phyloP scores from a whole-genome alignment of 1,140 invertebrate species.

The Armadillidium nasatum region DNA sequence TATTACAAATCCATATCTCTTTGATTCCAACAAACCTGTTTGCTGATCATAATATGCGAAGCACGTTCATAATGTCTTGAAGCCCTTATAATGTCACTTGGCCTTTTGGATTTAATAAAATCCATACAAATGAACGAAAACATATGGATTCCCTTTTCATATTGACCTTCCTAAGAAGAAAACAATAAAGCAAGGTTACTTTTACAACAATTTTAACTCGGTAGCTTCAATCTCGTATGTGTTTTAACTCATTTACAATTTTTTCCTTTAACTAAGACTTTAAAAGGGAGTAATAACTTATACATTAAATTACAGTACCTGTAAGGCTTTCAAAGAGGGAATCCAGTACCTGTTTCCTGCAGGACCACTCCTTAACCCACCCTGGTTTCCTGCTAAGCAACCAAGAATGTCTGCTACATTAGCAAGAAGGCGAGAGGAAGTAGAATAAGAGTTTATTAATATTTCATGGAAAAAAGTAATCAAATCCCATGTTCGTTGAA shows the following conservation, averaged over 20 bases:
- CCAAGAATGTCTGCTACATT: conserved; percentile 53
- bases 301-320: conserved; percentile 46
- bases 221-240: neutral
- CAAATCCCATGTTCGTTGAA: neutral
- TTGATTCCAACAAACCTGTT: neutral
- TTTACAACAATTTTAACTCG: neutral
- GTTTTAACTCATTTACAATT: too few species aligned
- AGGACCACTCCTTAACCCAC: conserved; percentile 54
- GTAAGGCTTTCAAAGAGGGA: conserved; percentile 50
- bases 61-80: conserved; percentile 57
- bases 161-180: conserved; percentile 45
- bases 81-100: conserved; percentile 52
- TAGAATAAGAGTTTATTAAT: neutral
- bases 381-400: conserved; percentile 50
- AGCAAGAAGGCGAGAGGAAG: conserved; percentile 51
- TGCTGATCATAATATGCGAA: conserved; percentile 53
- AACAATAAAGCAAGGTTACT: neutral
- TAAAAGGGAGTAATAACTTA: neutral
- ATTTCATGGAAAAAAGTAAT: neutral
- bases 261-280: too few species aligned
- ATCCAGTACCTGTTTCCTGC: conserved; percentile 53
- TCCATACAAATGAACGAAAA: conserved; percentile 49
- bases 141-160: conserved; percentile 48
- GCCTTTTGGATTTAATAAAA: conserved; percentile 48
- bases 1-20: neutral